Conservation (phyloP, 2,888 invertebrate species). For the Drosophila austrosaltans region DNA sequence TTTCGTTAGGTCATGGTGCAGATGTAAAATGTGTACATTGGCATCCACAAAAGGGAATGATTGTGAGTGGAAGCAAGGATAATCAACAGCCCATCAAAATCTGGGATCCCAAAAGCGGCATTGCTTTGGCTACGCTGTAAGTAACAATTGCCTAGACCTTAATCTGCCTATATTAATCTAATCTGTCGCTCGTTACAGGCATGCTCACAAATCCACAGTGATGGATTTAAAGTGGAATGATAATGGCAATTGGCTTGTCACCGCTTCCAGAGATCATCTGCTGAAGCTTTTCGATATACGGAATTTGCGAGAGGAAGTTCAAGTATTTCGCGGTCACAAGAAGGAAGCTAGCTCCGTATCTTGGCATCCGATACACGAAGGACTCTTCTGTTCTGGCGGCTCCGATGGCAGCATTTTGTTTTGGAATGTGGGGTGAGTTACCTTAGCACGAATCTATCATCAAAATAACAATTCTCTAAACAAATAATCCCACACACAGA, state of each 20-base stretch:
- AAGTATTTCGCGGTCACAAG: conserved; percentile 99
- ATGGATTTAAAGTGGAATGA: conserved; percentile 99
- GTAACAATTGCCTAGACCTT: conserved; percentile 69
- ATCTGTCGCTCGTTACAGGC: conserved; percentile 84
- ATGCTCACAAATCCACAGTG: conserved; percentile 99
- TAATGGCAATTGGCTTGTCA: conserved; percentile 99
- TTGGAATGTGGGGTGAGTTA: conserved; percentile 96
- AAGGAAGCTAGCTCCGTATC: conserved; percentile 98
- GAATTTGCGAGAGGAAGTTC: conserved; percentile 96
- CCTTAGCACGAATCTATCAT: too few species aligned
- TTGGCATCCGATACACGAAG: conserved; percentile 99
- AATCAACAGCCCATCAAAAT: conserved; percentile 99
- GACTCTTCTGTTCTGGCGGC: conserved; percentile 98
- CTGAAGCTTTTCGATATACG: conserved; percentile 98
- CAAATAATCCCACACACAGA: conserved; percentile 84
- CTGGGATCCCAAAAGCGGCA: conserved; percentile 99
- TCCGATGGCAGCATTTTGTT: conserved; percentile 99
- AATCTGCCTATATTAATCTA: too few species aligned
- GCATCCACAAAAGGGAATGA: conserved; percentile 98
- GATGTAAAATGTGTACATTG: conserved; percentile 99
- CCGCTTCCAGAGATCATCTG: conserved; percentile 98
- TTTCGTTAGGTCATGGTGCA: conserved; percentile 93
- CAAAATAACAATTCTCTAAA: background rate
- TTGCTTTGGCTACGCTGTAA: conserved; percentile 96
- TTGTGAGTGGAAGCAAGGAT: conserved; percentile 99